Evolutionary conservation across 2,113 vertebrate genomes (phyloP), one percentile per base, ranked within the genome.

Genomic region (Urocolius indicus): DNA sequence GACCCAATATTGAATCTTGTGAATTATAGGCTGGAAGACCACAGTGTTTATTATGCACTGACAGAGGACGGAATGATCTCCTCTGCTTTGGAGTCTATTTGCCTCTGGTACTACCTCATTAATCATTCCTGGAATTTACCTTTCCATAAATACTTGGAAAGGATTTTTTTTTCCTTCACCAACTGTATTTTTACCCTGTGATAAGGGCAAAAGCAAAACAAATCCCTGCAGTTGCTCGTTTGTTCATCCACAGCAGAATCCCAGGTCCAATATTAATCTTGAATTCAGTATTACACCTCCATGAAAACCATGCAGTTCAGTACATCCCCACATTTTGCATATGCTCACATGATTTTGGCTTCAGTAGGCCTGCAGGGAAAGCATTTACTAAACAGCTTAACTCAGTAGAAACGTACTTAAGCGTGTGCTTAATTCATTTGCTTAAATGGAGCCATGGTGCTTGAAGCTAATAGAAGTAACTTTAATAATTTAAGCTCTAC

Each of bases 401-500:
- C 71, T 79, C 84, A 36, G 49, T 5, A 90, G 94, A 90, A 86
- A 95, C 80, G 59, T 91, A 80, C 94, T 96, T 94, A 92, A 95
- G 88, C 61, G 72, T 76, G 83, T 46, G 58, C 85, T 94, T 87
- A 90, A 92, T 88, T 94, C 69, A 4, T 95, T 92, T 84, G 85
- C 90, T 94, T 86, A 90, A 95, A 92, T 54, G 76, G 49, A 92
- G 68, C 76, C 48, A 9, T 65, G 62, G 73, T 76, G 49, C 84
- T 93, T 81, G 61, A 36, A 94, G 86, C 65, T 86, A 86, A 90
- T 69, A 90, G 63, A 75, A 90, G 81, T 61, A 7, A 68, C 90
- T 92, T 81, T 78, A 95, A 94, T 95, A 96, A 96, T 94, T 93
- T 88, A 87, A 95, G 81, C 69, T 92, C 41, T 45, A 51, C 76